These are phyloP conservation scores for Palythoa grandis DNA, from an alignment of 92 coral and sea anemone species.

Conservation along the genomic window DNA sequence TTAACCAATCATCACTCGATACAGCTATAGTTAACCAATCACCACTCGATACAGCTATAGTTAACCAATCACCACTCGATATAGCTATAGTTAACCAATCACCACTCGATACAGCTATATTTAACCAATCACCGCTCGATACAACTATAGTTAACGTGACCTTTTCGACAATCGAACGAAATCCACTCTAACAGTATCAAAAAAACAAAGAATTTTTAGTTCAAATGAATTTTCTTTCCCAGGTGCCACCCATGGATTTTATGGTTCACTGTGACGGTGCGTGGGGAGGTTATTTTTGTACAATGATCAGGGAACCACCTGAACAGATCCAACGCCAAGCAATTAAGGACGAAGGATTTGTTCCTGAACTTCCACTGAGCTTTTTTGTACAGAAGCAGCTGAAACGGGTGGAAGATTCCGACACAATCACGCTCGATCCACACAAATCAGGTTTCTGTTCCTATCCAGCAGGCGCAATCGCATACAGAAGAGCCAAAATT, in stretches of 20 bases:
- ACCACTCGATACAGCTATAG: too few relatives aligned
- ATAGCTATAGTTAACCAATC: too few relatives aligned
- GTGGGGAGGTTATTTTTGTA: conserved; percentile 69
- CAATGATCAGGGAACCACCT: conserved; percentile 54
- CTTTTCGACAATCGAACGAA: too few relatives aligned
- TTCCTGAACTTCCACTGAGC: conserved; percentile 59
- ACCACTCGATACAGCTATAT: too few relatives aligned
- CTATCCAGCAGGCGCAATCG: conserved; percentile 67
- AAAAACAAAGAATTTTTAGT: background rate
- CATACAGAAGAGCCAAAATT: conserved; percentile 60
- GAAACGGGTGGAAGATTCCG: conserved; percentile 33
- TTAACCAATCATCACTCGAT: too few relatives aligned
- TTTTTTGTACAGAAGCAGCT: conserved; percentile 36
- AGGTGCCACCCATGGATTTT: conserved; percentile 53
- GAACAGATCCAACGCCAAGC: background rate
- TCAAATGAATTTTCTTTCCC: background rate
- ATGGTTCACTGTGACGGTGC: conserved; percentile 61
- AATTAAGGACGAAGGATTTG: conserved; percentile 3
- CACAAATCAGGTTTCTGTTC: conserved; percentile 67
- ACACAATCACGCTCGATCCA: conserved; percentile 69
- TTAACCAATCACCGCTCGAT: too few relatives aligned
- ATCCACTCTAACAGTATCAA: too few relatives aligned
- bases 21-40: too few relatives aligned
- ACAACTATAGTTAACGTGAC: too few relatives aligned
- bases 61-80: too few relatives aligned